Conservation (phyloP, 2,797 vertebrate genomes). For the Sciurus vulgaris region DNA sequence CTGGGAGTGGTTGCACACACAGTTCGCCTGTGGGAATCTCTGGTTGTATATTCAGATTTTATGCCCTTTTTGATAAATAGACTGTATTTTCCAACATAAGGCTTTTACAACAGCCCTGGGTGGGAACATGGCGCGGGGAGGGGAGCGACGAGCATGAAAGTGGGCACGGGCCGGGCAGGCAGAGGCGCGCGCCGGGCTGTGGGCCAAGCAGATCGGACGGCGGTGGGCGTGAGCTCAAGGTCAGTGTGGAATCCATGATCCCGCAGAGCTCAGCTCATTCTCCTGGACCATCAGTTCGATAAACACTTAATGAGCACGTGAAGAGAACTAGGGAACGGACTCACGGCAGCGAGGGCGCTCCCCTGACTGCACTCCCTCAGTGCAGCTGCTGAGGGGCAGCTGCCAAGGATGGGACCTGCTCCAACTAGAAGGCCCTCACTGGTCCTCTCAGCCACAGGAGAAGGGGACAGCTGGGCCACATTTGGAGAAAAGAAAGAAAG, state of each 20-base stretch:
- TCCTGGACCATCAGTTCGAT: neutral
- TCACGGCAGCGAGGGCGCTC: neutral
- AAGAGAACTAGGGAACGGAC: neutral
- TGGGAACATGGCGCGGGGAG: neutral
- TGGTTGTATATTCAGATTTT: no score
- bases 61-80: neutral
- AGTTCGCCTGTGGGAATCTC: no score
- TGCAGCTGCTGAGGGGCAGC: fast-evolving
- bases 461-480: fast-evolving
- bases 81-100: neutral
- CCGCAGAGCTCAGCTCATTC: neutral
- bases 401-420: neutral
- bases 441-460: neutral
- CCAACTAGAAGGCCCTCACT: fast-evolving
- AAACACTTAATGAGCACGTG: neutral
- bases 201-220: no score
- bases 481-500: neutral
- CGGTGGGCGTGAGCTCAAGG: fast-evolving
- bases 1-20: no score
- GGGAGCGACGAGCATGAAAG: neutral
- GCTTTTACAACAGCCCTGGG: neutral
- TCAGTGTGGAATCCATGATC: neutral
- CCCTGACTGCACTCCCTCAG: neutral
- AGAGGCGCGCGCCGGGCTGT: neutral
- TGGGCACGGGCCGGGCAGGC: no score